Percentiles rank a stretch among this genome's conserved stretches.
Evolutionary conservation across 2,113 vertebrate genomes (phyloP).

Genomic region (Scopus umbretta): DNA sequence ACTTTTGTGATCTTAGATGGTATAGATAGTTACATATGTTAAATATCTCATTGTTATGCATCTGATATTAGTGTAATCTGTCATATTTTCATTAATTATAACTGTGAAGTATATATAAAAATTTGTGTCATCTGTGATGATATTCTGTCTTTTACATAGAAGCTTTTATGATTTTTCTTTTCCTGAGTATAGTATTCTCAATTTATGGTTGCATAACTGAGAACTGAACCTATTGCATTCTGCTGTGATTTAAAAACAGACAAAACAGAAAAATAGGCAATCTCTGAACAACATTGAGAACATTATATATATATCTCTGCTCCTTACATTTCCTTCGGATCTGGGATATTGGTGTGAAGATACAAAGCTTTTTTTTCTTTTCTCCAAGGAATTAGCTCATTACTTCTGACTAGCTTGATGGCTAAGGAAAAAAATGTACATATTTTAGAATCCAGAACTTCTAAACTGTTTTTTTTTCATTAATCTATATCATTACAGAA

Average conservation of each 20-base stretch:
- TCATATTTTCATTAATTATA: background rate
- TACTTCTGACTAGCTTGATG: background rate
- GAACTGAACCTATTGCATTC: background rate
- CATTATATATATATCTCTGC: background rate
- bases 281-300: background rate
- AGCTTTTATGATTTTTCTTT: background rate
- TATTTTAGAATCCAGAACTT: background rate
- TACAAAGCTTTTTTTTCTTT: background rate
- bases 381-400: background rate
- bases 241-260: background rate
- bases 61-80: background rate
- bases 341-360: background rate
- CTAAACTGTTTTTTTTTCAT: background rate
- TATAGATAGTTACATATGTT: background rate
- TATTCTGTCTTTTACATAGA: background rate
- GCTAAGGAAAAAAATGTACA: background rate
- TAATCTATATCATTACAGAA: background rate
- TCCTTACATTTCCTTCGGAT: background rate
- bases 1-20: background rate
- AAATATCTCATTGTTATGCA: background rate
- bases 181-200: background rate
- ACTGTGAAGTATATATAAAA: background rate
- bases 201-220: background rate
- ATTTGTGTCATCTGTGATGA: background rate
- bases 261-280: background rate